phyloP scores from a whole-genome alignment of 2,797 vertebrate genomes.

The Morelia viridis region DNA sequence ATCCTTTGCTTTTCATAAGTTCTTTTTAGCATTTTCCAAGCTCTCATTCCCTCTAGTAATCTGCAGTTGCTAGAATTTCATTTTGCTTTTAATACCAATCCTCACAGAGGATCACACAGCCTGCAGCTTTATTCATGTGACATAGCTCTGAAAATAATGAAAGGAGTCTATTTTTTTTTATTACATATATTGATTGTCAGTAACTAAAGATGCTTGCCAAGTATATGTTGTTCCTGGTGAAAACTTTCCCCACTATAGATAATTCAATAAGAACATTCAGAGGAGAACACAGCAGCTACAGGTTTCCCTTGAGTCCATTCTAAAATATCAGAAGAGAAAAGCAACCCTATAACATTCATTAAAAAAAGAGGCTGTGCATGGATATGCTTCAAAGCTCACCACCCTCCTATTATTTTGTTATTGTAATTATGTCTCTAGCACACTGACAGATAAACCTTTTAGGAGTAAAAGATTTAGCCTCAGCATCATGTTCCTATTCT shows the following conservation, averaged over 20 bases:
- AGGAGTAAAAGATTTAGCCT: background rate
- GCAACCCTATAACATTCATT: background rate
- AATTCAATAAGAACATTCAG: conserved; percentile 19
- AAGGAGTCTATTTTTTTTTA: conserved; percentile 46
- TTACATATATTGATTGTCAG: conserved; percentile 52
- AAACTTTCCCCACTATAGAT: conserved; percentile 17
- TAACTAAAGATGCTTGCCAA: conserved; percentile 23
- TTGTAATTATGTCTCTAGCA: background rate
- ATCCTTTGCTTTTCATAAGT: conserved; percentile 53
- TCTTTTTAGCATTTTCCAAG: conserved; percentile 58
- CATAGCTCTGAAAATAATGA: conserved; percentile 55
- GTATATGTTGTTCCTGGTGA: background rate
- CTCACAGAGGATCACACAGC: conserved; percentile 43
- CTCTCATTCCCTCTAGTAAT: conserved; percentile 44
- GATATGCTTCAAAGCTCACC: background rate
- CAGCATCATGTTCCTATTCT: background rate
- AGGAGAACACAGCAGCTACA: conserved; percentile 22
- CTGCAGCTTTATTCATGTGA: conserved; percentile 46
- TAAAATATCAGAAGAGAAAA: background rate
- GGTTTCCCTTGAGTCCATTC: background rate
- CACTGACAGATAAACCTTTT: background rate
- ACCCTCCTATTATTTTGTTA: conserved; percentile 3
- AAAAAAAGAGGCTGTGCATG: background rate
- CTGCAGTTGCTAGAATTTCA: conserved; percentile 59
- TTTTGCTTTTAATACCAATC: conserved; percentile 57